Conservation (phyloP, 2,888 invertebrate genomes). For the Scaptomyza cyrtandrae region DNA sequence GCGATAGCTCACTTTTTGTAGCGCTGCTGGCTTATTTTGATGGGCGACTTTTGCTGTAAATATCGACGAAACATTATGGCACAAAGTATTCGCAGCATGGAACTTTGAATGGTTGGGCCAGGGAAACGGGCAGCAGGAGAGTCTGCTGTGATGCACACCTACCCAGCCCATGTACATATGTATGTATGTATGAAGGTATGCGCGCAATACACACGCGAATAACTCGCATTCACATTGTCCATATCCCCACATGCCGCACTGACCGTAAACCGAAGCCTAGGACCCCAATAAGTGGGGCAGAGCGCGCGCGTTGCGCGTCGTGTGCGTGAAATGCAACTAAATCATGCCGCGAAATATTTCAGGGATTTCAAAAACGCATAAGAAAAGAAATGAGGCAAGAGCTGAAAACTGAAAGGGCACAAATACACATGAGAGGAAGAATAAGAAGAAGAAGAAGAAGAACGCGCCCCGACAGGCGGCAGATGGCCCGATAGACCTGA, state of each 20-base stretch:
- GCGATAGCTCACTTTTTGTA: conserved; percentile 30
- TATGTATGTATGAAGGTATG: conserved; percentile 47
- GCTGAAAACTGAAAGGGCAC: conserved; percentile 47
- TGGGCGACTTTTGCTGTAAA: conserved; percentile 70
- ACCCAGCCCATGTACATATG: conserved; percentile 15
- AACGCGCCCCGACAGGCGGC: conserved; percentile 67
- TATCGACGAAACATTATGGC: conserved; percentile 65
- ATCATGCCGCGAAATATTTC: conserved; percentile 79
- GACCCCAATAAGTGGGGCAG: no score
- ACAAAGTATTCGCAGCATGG: conserved; percentile 49
- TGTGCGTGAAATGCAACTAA: conserved; percentile 79
- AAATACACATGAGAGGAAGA: conserved; percentile 23
- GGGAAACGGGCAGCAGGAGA: conserved; percentile 15
- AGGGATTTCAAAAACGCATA: conserved; percentile 69
- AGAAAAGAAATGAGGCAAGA: conserved; percentile 51
- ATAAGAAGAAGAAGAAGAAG: conserved; percentile 3
- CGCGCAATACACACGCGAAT: conserved; percentile 59
- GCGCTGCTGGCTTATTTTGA: conserved; percentile 63
- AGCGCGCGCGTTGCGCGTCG: conserved; percentile 61
- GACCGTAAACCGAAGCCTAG: not conserved
- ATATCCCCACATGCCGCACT: conserved; percentile 7
- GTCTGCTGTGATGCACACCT: conserved; percentile 43
- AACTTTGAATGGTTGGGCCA: conserved; percentile 1
- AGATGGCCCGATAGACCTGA: conserved; percentile 58
- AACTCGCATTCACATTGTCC: conserved; percentile 56